Percentiles rank a stretch among this genome's conserved stretches.
These are phyloP conservation scores for Meloidogyne floridensis DNA, from an alignment of 1,140 invertebrate genomes.

Conservation along the genomic window DNA sequence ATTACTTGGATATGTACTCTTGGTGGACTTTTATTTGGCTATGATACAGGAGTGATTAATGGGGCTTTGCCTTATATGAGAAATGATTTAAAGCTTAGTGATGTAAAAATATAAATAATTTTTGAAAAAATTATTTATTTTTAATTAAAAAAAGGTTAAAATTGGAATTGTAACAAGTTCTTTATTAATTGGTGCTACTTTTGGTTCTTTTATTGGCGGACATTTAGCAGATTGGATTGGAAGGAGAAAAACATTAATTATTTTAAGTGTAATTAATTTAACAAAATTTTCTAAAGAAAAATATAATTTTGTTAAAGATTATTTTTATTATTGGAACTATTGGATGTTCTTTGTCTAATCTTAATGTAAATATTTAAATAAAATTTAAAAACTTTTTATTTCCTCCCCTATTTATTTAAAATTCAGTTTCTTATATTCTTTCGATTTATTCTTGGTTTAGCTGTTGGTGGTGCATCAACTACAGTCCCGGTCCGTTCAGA, in stretches of 20 bases:
- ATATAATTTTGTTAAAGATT: background rate
- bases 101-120: background rate
- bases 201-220: constrained; percentile 21
- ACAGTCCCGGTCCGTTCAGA: constrained; percentile 5
- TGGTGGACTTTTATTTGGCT: constrained; percentile 30
- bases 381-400: too few species aligned
- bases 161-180: constrained; percentile 28
- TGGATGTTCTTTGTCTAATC: constrained; percentile 17
- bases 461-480: constrained; percentile 28
- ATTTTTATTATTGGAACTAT: constrained; percentile 26
- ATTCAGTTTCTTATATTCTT: constrained; percentile 16
- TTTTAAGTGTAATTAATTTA: constrained; percentile 19
- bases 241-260: constrained; percentile 20
- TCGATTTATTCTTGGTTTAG: constrained; percentile 22
- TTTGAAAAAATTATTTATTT: background rate
- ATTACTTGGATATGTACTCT: constrained; percentile 30
- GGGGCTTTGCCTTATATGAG: constrained; percentile 23
- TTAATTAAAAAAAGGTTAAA: constrained; percentile 1
- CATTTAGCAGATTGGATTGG: constrained; percentile 22
- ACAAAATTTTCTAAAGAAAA: background rate
- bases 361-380: constrained; percentile 9
- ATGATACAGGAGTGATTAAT: constrained; percentile 32
- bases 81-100: constrained; percentile 22
- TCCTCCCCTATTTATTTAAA: background rate
- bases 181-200: constrained; percentile 23